Percentiles rank a stretch among this genome's conserved stretches.
Evolutionary conservation across 2,888 invertebrate genomes (phyloP).

Genomic region (Prosapia bicincta): DNA sequence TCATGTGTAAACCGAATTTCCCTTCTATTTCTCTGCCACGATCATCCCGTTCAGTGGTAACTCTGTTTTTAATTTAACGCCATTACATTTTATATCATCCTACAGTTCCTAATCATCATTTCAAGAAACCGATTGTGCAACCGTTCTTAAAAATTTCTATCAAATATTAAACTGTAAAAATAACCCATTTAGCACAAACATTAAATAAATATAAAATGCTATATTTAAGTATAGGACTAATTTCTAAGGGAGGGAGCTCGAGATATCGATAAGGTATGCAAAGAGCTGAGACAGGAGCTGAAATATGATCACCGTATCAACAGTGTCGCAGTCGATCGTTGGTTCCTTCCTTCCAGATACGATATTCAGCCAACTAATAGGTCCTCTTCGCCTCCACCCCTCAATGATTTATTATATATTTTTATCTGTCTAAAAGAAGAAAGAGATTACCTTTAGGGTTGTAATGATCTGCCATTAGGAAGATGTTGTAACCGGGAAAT

Average conservation of each 20-base stretch:
- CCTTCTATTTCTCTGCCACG: no score
- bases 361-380: neutral
- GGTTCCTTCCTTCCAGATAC: conserved; percentile 2
- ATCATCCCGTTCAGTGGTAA: no score
- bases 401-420: conserved; percentile 2
- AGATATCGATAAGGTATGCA: neutral
- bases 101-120: no score
- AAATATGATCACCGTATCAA: neutral
- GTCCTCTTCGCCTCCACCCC: neutral
- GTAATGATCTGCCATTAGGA: conserved; percentile 2
- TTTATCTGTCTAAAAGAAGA: neutral
- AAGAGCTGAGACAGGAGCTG: neutral
- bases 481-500: neutral
- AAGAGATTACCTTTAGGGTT: neutral
- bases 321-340: neutral
- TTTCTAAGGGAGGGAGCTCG: neutral
- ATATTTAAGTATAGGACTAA: neutral
- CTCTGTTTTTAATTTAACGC: no score
- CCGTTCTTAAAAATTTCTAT: no score
- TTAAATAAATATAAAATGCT: neutral
- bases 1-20: no score
- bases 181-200: no score
- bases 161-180: no score
- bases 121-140: no score
- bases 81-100: no score